Percentiles rank a stretch among this genome's conserved stretches.
Evolutionary conservation across 2,797 vertebrate genomes (phyloP).

Genomic region (Pyrrhura leucotis): DNA sequence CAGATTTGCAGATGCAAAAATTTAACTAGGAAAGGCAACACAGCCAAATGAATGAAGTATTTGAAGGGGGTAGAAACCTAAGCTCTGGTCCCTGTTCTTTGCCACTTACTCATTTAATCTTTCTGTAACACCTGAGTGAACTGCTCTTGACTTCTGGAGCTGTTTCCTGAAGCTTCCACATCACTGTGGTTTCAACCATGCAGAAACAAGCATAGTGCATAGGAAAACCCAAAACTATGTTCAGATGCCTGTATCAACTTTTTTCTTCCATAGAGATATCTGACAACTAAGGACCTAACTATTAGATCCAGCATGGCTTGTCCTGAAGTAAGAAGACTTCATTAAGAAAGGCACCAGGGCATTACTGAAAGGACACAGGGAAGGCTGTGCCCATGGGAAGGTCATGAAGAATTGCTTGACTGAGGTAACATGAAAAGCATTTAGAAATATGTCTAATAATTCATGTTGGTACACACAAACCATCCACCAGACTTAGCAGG

Average conservation of each 20-base stretch:
- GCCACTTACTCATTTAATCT: background rate
- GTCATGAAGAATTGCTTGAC: background rate
- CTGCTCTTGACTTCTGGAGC: background rate
- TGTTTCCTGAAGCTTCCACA: background rate
- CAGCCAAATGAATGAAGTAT: background rate
- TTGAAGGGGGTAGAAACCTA: background rate
- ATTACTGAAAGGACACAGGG: background rate
- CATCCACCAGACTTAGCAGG: background rate
- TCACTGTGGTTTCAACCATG: background rate
- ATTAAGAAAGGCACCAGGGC: background rate
- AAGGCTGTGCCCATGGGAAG: background rate
- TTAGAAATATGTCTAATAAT: background rate
- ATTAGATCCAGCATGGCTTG: background rate
- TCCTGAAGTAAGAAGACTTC: background rate
- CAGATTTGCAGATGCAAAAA: background rate
- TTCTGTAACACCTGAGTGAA: background rate
- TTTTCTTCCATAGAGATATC: background rate
- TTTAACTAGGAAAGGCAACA: background rate
- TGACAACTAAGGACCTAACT: background rate
- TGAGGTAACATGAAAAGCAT: background rate
- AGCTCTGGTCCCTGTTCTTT: background rate
- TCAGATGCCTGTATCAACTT: background rate
- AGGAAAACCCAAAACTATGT: background rate
- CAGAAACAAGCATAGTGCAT: background rate
- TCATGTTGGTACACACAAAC: background rate